Conservation (phyloP, 2,797 vertebrate species). For the Delichon dasypus region DNA sequence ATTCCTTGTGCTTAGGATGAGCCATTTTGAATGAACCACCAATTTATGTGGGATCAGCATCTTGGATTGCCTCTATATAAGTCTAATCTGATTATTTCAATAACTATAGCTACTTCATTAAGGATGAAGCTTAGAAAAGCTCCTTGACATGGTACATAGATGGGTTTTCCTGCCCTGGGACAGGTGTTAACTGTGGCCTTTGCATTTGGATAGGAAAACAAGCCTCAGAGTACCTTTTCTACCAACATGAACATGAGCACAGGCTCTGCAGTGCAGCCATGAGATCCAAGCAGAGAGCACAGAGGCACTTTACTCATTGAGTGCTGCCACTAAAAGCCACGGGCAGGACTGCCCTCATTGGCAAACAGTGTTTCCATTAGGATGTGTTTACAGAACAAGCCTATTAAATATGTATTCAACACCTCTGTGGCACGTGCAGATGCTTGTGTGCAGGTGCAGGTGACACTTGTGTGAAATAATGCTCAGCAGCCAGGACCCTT, state of each 20-base stretch:
- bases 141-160: background rate
- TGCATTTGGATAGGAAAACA: accelerated
- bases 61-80: background rate
- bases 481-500: background rate
- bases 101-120: background rate
- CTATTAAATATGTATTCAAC: background rate
- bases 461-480: background rate
- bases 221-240: background rate
- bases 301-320: background rate
- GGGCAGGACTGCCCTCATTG: background rate
- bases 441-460: background rate
- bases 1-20: background rate
- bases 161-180: background rate
- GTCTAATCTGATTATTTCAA: background rate
- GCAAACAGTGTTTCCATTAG: background rate
- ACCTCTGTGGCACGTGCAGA: background rate
- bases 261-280: background rate
- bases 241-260: accelerated
- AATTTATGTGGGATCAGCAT: background rate
- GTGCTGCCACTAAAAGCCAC: background rate
- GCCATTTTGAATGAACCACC: background rate
- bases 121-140: background rate
- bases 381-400: background rate
- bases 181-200: background rate
- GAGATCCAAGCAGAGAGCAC: background rate